phyloP scores from a whole-genome alignment of 2,888 invertebrate species.

The Phlogophora meticulosa region DNA sequence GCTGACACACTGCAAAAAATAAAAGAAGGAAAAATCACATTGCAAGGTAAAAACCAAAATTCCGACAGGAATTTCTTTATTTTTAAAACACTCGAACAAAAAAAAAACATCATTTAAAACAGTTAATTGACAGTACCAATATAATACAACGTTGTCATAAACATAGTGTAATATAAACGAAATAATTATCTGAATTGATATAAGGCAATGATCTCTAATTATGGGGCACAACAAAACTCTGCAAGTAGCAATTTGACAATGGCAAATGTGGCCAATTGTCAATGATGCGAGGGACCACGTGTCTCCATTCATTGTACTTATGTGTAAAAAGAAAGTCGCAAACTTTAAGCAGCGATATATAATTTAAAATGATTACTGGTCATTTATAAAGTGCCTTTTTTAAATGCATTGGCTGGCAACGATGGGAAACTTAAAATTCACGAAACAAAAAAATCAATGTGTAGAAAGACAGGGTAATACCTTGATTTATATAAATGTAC shows the following conservation, averaged over 20 bases:
- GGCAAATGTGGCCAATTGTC: conserved; percentile 73
- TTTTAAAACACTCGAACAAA: neutral
- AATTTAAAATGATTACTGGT: conserved; percentile 78
- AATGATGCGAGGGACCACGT: conserved; percentile 72
- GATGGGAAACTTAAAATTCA: conserved; percentile 21
- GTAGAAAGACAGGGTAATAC: neutral
- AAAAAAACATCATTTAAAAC: conserved; percentile 13
- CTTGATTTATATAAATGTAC: conserved; percentile 21
- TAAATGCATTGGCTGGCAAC: conserved; percentile 56
- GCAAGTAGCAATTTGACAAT: conserved; percentile 78
- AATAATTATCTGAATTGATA: conserved; percentile 66
- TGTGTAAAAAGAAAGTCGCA: conserved; percentile 65
- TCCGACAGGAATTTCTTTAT: neutral
- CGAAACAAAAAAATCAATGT: conserved; percentile 38
- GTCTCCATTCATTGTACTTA: conserved; percentile 75
- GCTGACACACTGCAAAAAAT: neutral
- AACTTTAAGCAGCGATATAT: conserved; percentile 70
- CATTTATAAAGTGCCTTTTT: conserved; percentile 75
- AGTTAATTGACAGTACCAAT: conserved; percentile 17
- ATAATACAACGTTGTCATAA: conserved; percentile 35
- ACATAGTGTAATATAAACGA: conserved; percentile 58
- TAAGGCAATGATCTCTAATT: conserved; percentile 72
- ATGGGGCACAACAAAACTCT: conserved; percentile 67
- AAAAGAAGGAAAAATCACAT: too few species aligned
- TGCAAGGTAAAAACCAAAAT: neutral